phyloP scores from a whole-genome alignment of 1,140 invertebrate genomes.

The Mya arenaria region DNA sequence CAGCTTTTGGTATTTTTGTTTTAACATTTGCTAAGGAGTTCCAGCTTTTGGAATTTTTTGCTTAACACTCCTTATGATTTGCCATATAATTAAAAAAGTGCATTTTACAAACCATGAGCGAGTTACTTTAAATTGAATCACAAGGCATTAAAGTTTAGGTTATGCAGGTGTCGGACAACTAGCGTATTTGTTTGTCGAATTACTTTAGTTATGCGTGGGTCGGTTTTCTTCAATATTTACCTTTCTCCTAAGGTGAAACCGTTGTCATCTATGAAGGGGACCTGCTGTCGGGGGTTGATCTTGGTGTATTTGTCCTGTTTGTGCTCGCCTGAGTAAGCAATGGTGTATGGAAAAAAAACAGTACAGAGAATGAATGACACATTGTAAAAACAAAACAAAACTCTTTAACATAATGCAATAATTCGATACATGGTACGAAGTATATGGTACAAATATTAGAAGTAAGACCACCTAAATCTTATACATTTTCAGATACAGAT shows the following conservation, averaged over 20 bases:
- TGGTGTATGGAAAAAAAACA: not conserved
- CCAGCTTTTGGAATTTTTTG: too few species aligned
- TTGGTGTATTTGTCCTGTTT: constrained; percentile 86
- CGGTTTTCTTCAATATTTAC: constrained; percentile 79
- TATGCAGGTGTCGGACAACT: too few species aligned
- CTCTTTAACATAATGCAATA: not conserved
- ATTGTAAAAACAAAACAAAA: not conserved
- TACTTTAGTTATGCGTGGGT: too few species aligned
- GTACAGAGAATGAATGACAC: not conserved
- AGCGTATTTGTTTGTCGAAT: too few species aligned
- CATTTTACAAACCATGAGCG: too few species aligned
- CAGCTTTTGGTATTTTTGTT: too few species aligned
- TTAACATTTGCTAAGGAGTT: too few species aligned
- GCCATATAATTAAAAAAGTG: too few species aligned
- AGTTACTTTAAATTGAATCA: too few species aligned
- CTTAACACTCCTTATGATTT: too few species aligned
- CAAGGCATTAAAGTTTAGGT: too few species aligned
- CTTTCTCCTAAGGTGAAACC: constrained; percentile 91
- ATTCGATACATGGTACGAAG: not conserved
- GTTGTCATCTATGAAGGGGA: constrained; percentile 90
- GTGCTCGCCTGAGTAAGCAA: constrained; percentile 87
- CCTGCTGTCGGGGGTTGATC: constrained; percentile 89
- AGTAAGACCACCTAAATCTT: not conserved
- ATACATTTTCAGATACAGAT: not conserved
- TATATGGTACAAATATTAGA: not conserved